Base-by-base conservation (phyloP, 2,888 invertebrate genomes). In the Nysson spinosus region DNA sequence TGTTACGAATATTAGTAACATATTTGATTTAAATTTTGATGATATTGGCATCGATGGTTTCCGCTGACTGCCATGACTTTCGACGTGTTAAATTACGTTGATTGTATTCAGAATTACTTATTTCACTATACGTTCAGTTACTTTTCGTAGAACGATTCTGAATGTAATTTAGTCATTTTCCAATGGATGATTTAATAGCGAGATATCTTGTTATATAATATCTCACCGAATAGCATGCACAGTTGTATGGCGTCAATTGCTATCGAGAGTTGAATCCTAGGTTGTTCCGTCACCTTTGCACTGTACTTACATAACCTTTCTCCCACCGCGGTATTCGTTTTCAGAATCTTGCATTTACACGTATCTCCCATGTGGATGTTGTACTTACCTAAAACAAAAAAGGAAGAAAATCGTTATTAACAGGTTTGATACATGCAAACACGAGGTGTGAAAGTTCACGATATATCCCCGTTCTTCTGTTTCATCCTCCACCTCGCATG, bases 311-410 rank as follows among this genome's bases (percentile, higher is more conserved):
- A 35, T 58, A 50, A 61, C 64, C 69, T 60, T 52, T 60, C 49
- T n/a, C 34, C 40, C 37, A 30, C 12, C 24, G 28, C 2, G 16
- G 35, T 37, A 28, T 26, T 4, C 28, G 34, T 42, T 35, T 42
- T 17, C 28, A 12, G 12, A 11, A 11, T 20, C 19, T 26, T n/a
- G n/a, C n/a, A n/a, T 16, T 37, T 11, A 39, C 7, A 26, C 32
- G 58, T 56, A 37, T 56, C 56, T 55, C 50, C 34, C 44, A 55
- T 50, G 30, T 26, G 14, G 42, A 9, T 30, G 37, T 37, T 28
- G 69, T 71, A 80, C 78, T 79, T 78, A 79, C 80, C 79, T 80
- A 65, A 37, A 80, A 79, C 75, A 77, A 70, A 64, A 78, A 51
- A 77, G 56, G 47, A 61, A 62, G 58, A 46, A 49, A 63, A 69